These are phyloP conservation scores for Incurvaria masculella DNA, from an alignment of 2,888 invertebrate genomes.

Conservation along the genomic window DNA sequence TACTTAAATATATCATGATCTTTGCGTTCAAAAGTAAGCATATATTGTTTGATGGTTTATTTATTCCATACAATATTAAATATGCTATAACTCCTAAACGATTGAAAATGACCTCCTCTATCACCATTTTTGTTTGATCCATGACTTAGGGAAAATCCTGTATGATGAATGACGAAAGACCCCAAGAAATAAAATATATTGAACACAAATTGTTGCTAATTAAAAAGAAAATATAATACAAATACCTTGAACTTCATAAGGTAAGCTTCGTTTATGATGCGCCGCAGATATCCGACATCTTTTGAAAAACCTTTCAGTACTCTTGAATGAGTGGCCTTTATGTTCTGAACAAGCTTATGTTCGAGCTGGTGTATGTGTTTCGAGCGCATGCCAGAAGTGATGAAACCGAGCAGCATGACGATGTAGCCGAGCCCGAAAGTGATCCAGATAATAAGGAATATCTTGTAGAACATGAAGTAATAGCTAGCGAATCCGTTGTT, in stretches of 20 bases:
- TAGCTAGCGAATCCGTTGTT: conserved; percentile 56
- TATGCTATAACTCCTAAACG: too few species aligned
- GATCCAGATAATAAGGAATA: conserved; percentile 83
- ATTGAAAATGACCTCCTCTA: too few species aligned
- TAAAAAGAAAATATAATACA: too few species aligned
- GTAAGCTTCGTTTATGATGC: conserved; percentile 78
- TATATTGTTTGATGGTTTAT: too few species aligned
- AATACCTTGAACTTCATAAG: conserved; percentile 76
- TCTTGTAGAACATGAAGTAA: conserved; percentile 70
- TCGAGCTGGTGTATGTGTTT: conserved; percentile 72
- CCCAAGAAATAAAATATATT: too few species aligned
- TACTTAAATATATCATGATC: too few species aligned
- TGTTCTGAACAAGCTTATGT: conserved; percentile 70
- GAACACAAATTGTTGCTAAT: not conserved
- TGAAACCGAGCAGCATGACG: conserved; percentile 85
- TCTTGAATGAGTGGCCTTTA: conserved; percentile 74
- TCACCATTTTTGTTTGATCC: too few species aligned
- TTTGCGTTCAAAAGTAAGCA: too few species aligned
- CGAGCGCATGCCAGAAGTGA: conserved; percentile 72
- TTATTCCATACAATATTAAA: too few species aligned
- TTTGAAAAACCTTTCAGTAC: conserved; percentile 74
- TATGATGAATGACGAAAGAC: too few species aligned
- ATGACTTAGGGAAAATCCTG: too few species aligned
- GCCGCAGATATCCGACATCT: conserved; percentile 69
- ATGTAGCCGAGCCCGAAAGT: conserved; percentile 89